A percentile compares a stretch with the other conserved stretches of the same genome.
These are phyloP conservation scores for Anarrhichthys ocellatus DNA, from an alignment of 2,113 vertebrate genomes.

Conservation along the genomic window DNA sequence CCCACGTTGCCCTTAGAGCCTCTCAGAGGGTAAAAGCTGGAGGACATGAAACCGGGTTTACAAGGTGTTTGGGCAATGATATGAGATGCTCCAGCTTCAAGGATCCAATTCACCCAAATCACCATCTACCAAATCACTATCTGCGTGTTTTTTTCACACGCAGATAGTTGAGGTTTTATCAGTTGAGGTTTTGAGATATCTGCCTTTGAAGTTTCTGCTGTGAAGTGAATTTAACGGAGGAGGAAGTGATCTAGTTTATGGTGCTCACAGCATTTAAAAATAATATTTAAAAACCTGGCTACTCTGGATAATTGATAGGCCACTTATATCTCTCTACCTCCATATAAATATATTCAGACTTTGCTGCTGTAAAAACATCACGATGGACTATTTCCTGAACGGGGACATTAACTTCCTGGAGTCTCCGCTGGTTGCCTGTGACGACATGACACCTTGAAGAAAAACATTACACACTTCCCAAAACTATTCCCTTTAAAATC, in stretches of 20 bases:
- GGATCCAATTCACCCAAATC: constrained; percentile 18
- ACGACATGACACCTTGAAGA: no score
- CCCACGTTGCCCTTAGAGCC: constrained; percentile 34
- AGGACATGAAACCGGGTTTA: constrained; percentile 47
- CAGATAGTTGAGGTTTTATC: not conserved
- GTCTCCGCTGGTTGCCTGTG: no score
- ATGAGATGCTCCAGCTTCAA: constrained; percentile 20
- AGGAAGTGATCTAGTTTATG: not conserved
- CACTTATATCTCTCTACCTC: not conserved
- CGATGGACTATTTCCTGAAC: no score
- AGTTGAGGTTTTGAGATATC: not conserved
- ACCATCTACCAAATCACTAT: no score
- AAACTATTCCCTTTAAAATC: no score
- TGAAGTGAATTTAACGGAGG: not conserved
- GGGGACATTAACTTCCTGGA: no score
- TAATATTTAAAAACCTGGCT: not conserved
- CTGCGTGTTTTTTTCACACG: not conserved
- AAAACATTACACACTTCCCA: no score
- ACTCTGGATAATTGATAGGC: not conserved
- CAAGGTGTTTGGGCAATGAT: constrained; percentile 24
- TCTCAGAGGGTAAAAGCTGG: constrained; percentile 43
- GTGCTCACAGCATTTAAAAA: not conserved
- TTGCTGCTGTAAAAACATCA: no score
- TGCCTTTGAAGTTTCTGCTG: not conserved
- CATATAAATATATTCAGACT: no score